These are phyloP conservation scores for Sialis fuliginosa DNA, from an alignment of 2,888 invertebrate genomes.

Conservation along the genomic window DNA sequence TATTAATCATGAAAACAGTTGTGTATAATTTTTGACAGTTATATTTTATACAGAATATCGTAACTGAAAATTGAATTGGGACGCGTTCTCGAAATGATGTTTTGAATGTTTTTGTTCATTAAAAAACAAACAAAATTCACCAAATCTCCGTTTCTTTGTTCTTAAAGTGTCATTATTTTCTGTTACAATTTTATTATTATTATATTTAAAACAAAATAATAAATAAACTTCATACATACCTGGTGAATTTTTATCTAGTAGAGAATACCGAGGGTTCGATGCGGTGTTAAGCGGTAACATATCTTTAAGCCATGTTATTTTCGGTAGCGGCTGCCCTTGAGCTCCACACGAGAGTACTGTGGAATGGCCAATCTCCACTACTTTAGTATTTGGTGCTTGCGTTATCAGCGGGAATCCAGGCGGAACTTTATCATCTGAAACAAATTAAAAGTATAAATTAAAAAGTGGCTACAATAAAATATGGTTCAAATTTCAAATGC, in stretches of 20 bases:
- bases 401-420: slow-evolving; percentile 82
- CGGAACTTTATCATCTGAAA: slow-evolving; percentile 71
- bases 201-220: neutral
- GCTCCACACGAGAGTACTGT: slow-evolving; percentile 82
- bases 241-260: slow-evolving; percentile 62
- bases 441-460: slow-evolving; percentile 11
- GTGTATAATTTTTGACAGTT: too few species aligned
- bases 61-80: too few species aligned
- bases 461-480: neutral
- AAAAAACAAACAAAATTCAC: too few species aligned
- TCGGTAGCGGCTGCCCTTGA: slow-evolving; percentile 62
- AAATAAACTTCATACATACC: slow-evolving; percentile 28
- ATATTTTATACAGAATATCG: too few species aligned
- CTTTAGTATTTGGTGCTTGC: slow-evolving; percentile 77
- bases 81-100: too few species aligned
- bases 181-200: too few species aligned
- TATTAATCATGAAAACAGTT: too few species aligned
- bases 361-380: slow-evolving; percentile 89
- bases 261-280: slow-evolving; percentile 67
- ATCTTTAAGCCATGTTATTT: slow-evolving; percentile 88
- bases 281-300: slow-evolving; percentile 72
- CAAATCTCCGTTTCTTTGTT: too few species aligned
- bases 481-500: too few species aligned
- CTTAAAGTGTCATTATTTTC: too few species aligned
- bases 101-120: too few species aligned